These are phyloP conservation scores for Orchesella cincta DNA, from an alignment of 1,140 invertebrate species.

Conservation along the genomic window DNA sequence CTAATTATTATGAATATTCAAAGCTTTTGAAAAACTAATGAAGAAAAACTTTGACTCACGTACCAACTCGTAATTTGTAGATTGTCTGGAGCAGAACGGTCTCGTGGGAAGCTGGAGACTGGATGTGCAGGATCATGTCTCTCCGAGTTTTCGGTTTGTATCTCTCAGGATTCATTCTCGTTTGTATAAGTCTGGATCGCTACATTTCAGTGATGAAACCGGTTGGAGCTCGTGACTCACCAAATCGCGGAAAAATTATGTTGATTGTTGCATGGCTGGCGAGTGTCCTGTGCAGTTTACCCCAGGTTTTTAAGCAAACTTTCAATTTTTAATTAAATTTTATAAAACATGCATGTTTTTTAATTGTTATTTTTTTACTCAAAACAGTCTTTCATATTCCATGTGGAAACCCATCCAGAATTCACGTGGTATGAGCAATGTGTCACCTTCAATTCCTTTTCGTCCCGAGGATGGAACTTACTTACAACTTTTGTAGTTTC, in stretches of 20 bases:
- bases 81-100: slow-evolving; percentile 56
- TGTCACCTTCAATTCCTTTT: slow-evolving; percentile 73
- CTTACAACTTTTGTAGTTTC: slow-evolving; percentile 77
- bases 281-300: slow-evolving; percentile 75
- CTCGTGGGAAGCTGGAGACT: slow-evolving; percentile 53
- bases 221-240: slow-evolving; percentile 68
- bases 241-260: slow-evolving; percentile 71
- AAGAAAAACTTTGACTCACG: too few relatives aligned
- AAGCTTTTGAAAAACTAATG: too few relatives aligned
- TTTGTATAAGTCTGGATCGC: slow-evolving; percentile 82
- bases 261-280: slow-evolving; percentile 75
- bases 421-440: slow-evolving; percentile 78
- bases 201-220: slow-evolving; percentile 83
- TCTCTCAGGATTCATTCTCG: slow-evolving; percentile 80
- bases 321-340: too few relatives aligned
- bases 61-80: too few relatives aligned
- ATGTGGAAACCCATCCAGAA: slow-evolving; percentile 74
- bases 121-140: slow-evolving; percentile 71
- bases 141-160: slow-evolving; percentile 82
- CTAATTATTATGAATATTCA: not conserved
- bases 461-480: slow-evolving; percentile 69
- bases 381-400: slow-evolving; percentile 78
- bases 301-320: too few relatives aligned
- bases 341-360: too few relatives aligned
- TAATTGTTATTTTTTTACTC: too few relatives aligned